Base-by-base conservation (phyloP, 1,140 invertebrate genomes). In the Papilio polytes region DNA sequence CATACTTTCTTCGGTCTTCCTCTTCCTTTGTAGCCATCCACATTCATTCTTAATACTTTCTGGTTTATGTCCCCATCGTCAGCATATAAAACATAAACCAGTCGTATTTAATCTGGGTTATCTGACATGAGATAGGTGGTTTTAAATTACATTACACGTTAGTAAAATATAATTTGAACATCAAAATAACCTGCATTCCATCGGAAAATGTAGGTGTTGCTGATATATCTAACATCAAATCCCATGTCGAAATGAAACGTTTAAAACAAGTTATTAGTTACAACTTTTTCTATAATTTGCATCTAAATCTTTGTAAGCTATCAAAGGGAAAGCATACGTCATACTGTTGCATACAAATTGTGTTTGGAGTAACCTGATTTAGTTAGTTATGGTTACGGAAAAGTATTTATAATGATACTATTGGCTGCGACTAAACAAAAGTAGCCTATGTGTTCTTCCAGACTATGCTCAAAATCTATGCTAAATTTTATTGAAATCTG, bases 281-380 rank as follows among this genome's bases (percentile, higher is more conserved):
- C 73, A 15, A 26, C 41, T 44, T 44, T 59, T 31, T 59, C 51
- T 56, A 53, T 78, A 18, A 63, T 78, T 78, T 78, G 31, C 77
- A 78, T 59, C 31, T 78, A 78, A 63, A 78, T 78, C 26, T 78
- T 31, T 78, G 20, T 26, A 78, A 53, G 59, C n/a, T 78, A 44
- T 44, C 26, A 10, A 22, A 46, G n/a, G 20, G 26, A 66, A 63
- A 63, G 22, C 20, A 74, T 74, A 74, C n/a, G 20, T 63, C 56
- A 44, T 44, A 41, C 53, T 66, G 31, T 56, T 12, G 12, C 56
- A 46, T 77, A 66, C 59, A 8, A 51, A 74, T 74, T 74, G 18
- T 74, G 15, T 78, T 66, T 59, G 13, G 51, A 6, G 26, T 78
- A 63, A 63, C 31, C 56, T n/a, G 26, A 44, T 66, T 36, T 31